A percentile compares a stretch with the other conserved stretches of the same genome.
phyloP scores from a whole-genome alignment of 2,113 vertebrate genomes.

The Procavia capensis region DNA sequence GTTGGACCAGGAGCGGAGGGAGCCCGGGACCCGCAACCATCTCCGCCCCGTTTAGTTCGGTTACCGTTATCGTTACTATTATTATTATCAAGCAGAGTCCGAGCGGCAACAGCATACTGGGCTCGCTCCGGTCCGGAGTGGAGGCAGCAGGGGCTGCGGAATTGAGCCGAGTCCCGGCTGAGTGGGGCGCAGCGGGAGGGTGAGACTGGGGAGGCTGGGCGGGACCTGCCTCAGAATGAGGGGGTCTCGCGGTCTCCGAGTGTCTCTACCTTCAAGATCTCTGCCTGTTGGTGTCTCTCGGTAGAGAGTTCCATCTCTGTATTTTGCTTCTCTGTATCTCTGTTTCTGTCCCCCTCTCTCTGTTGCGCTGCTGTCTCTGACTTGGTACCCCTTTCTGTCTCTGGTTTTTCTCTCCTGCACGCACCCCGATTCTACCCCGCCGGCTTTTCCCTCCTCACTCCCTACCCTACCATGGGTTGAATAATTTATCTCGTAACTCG shows the following conservation, averaged over 20 bases:
- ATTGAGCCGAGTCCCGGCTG: background rate
- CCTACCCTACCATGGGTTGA: background rate
- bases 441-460: background rate
- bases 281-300: background rate
- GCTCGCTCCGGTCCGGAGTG: background rate
- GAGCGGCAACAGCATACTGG: background rate
- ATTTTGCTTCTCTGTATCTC: background rate
- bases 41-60: background rate
- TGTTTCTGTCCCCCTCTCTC: background rate
- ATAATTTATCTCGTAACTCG: conserved; percentile 5
- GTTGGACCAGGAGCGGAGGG: background rate
- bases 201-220: background rate
- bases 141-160: conserved; percentile 66
- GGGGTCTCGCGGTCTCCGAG: background rate
- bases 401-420: background rate
- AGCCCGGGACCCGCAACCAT: background rate
- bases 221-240: background rate
- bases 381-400: background rate
- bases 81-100: background rate
- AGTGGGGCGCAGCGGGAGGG: background rate
- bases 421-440: background rate
- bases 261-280: background rate
- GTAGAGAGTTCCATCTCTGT: background rate
- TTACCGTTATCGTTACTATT: background rate
- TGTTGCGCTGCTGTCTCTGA: background rate